Evolutionary conservation across 92 coral and sea anemone genomes (phyloP).

Genomic region (Porites evermanni): DNA sequence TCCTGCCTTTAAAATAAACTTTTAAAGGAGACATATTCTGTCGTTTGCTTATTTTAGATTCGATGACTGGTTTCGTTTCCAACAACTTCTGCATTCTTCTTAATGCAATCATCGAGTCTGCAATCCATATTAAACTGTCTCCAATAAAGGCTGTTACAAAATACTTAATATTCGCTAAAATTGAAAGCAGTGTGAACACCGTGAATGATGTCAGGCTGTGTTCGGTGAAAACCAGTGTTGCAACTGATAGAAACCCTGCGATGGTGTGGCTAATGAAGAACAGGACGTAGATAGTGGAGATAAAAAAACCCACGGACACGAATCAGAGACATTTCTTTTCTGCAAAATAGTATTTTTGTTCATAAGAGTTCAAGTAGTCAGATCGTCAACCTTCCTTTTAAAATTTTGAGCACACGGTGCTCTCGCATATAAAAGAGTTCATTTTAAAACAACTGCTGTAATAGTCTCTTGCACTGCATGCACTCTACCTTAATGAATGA

Average conservation of each 20-base stretch:
- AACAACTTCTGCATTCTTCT: constrained; percentile 19
- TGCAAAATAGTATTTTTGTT: background rate
- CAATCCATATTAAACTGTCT: background rate
- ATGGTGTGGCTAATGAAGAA: constrained; percentile 11
- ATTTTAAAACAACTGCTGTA: no score
- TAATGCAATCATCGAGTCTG: constrained; percentile 15
- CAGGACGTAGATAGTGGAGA: constrained; percentile 11
- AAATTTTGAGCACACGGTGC: no score
- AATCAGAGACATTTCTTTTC: constrained; percentile 33
- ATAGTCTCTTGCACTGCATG: no score
- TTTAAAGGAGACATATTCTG: background rate
- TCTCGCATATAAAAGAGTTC: no score
- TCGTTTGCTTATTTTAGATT: background rate
- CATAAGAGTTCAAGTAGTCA: no score
- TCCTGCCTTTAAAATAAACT: constrained; percentile 6
- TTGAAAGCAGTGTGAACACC: constrained; percentile 27
- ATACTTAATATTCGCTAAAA: background rate
- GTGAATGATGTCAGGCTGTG: background rate
- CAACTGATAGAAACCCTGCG: constrained; percentile 23
- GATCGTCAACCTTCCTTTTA: no score
- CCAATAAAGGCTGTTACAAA: background rate
- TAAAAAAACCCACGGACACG: constrained; percentile 20
- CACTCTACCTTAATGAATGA: no score
- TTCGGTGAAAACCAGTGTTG: background rate
- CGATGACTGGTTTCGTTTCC: background rate